A percentile compares a stretch with the other conserved stretches of the same genome.
phyloP scores from a whole-genome alignment of 2,888 invertebrate genomes.

The Bombylius discolor region DNA sequence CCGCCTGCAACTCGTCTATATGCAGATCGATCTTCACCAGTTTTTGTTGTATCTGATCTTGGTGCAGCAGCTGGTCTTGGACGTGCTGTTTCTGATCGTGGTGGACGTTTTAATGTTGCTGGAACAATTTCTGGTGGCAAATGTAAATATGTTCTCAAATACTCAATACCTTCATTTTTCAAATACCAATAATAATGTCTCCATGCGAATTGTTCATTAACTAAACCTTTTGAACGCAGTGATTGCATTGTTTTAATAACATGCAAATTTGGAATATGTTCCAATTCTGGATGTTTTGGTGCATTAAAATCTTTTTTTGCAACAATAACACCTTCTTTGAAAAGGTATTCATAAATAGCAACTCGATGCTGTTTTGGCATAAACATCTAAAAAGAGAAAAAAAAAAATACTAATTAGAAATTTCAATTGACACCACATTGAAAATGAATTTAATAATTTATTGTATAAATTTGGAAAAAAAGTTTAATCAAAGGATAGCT shows the following conservation, averaged over 20 bases:
- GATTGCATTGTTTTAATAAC: slow-evolving; percentile 98
- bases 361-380: slow-evolving; percentile 98
- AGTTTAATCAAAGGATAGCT: not conserved
- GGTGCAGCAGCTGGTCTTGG: slow-evolving; percentile 58
- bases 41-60: slow-evolving; percentile 53
- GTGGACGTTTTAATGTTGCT: slow-evolving; percentile 86
- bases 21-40: slow-evolving; percentile 69
- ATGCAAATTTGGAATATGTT: slow-evolving; percentile 90
- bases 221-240: slow-evolving; percentile 89
- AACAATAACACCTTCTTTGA: slow-evolving; percentile 98
- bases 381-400: slow-evolving; percentile 73
- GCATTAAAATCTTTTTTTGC: slow-evolving; percentile 98
- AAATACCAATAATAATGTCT: slow-evolving; percentile 97
- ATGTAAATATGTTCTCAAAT: slow-evolving; percentile 87
- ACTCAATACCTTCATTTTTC: slow-evolving; percentile 97
- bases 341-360: slow-evolving; percentile 93
- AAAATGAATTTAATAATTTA: not conserved
- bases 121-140: slow-evolving; percentile 98
- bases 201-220: slow-evolving; percentile 99
- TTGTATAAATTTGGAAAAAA: not conserved
- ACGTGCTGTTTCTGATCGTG: slow-evolving; percentile 71
- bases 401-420: slow-evolving; percentile 3
- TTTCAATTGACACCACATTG: not conserved
- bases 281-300: slow-evolving; percentile 93
- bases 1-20: slow-evolving; percentile 68